Evolutionary conservation across 2,797 vertebrate species (phyloP).

Genomic region (Sebastes miniatus): DNA sequence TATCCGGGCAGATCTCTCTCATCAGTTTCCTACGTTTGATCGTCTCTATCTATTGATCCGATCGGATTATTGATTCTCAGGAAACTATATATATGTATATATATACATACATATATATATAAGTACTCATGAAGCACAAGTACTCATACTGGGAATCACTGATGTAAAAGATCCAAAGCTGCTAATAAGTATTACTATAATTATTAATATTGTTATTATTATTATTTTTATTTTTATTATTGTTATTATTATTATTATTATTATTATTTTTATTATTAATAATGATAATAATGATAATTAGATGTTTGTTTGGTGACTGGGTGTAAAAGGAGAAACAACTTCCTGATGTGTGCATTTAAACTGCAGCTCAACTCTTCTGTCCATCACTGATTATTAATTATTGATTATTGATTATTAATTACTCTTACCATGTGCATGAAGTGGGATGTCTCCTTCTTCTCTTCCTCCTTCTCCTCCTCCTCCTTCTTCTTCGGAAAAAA

Average conservation of each 20-base stretch:
- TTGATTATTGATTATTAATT: conserved; percentile 12
- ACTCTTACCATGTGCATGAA: conserved; percentile 69
- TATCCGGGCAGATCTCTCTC: background rate
- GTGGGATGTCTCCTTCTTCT: conserved; percentile 5
- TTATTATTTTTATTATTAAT: background rate
- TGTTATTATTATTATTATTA: background rate
- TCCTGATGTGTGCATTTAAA: conserved; percentile 30
- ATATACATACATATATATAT: background rate
- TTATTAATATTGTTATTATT: too few relatives aligned
- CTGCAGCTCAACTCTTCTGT: background rate
- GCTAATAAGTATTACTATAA: too few relatives aligned
- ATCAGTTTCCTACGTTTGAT: background rate
- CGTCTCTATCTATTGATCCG: background rate
- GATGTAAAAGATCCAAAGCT: too few relatives aligned
- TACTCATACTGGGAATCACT: too few relatives aligned
- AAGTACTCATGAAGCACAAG: background rate
- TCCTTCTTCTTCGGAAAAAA: background rate
- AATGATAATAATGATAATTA: too few relatives aligned
- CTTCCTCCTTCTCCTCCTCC: background rate
- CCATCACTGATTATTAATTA: conserved; percentile 26
- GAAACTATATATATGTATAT: background rate
- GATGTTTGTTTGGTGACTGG: conserved; percentile 4
- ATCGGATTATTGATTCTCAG: background rate
- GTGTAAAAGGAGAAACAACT: conserved; percentile 44
- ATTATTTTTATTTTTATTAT: background rate